Conservation (phyloP, 2,888 invertebrate genomes). For the Chirona hameri region DNA sequence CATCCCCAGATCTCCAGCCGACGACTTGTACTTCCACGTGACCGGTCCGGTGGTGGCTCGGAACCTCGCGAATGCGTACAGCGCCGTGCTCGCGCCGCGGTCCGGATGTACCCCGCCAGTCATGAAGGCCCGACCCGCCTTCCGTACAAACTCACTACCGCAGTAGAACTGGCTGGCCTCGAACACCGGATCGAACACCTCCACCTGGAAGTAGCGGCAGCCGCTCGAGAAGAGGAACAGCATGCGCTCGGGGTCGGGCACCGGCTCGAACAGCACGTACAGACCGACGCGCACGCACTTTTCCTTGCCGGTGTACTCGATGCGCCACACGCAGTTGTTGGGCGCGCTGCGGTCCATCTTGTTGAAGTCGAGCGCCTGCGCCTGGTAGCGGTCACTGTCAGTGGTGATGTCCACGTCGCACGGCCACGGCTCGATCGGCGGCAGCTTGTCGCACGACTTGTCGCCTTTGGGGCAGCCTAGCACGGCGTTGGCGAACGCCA, state of each 20-base stretch:
- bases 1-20: background rate
- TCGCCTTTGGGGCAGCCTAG: background rate
- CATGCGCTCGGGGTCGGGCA: background rate
- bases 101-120: background rate
- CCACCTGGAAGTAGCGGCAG: slow-evolving; percentile 24
- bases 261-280: background rate
- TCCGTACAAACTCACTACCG: slow-evolving; percentile 3
- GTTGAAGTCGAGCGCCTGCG: background rate
- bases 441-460: background rate
- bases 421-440: background rate
- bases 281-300: slow-evolving; percentile 9
- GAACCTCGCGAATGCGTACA: slow-evolving; percentile 13
- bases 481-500: background rate
- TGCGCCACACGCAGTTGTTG: slow-evolving; percentile 2
- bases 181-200: slow-evolving; percentile 23
- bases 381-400: background rate
- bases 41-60: background rate
- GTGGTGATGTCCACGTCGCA: background rate
- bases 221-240: slow-evolving; percentile 6
- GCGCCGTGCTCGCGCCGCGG: background rate
- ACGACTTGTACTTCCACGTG: background rate
- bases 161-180: slow-evolving; percentile 13
- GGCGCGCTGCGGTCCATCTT: slow-evolving; percentile 2
- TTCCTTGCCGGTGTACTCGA: slow-evolving; percentile 12
- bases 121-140: background rate